Evolutionary conservation across 2,113 vertebrate species (phyloP).

Genomic region (Leiothrix lutea): DNA sequence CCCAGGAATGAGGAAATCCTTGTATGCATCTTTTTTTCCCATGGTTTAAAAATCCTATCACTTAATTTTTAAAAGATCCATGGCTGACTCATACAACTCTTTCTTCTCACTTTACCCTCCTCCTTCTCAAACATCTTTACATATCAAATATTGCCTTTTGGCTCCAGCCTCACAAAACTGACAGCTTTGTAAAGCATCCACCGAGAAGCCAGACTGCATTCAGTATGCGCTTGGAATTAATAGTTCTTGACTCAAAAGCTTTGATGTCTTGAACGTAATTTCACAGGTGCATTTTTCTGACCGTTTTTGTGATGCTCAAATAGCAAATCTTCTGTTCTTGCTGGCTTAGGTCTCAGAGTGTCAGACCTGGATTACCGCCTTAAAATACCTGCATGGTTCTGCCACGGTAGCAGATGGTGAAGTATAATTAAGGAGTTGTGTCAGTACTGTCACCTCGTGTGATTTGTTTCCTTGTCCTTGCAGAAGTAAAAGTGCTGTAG

Average conservation of each 20-base stretch:
- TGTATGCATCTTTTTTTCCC: background rate
- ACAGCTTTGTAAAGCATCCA: conserved; percentile 58
- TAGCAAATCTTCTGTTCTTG: background rate
- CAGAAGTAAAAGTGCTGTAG: conserved; percentile 31
- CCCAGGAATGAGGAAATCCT: background rate
- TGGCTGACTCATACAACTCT: conserved; percentile 44
- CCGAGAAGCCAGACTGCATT: conserved; percentile 32
- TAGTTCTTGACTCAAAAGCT: conserved; percentile 32
- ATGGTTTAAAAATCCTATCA: background rate
- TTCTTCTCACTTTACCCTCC: conserved; percentile 39
- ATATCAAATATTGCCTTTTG: conserved; percentile 60
- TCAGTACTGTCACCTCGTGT: background rate
- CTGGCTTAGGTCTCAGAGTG: background rate
- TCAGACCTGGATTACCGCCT: background rate
- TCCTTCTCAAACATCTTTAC: conserved; percentile 60
- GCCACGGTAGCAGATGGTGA: background rate
- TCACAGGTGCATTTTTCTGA: conserved; percentile 31
- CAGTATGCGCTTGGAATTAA: conserved; percentile 49
- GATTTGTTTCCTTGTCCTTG: conserved; percentile 19
- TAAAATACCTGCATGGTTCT: background rate
- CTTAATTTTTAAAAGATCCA: conserved; percentile 5
- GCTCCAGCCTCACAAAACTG: conserved; percentile 40
- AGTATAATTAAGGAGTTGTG: conserved; percentile 1
- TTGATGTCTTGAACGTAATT: conserved; percentile 21
- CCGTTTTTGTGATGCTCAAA: background rate